phyloP scores from a whole-genome alignment of 2,888 invertebrate genomes.

The Torymus texanus region DNA sequence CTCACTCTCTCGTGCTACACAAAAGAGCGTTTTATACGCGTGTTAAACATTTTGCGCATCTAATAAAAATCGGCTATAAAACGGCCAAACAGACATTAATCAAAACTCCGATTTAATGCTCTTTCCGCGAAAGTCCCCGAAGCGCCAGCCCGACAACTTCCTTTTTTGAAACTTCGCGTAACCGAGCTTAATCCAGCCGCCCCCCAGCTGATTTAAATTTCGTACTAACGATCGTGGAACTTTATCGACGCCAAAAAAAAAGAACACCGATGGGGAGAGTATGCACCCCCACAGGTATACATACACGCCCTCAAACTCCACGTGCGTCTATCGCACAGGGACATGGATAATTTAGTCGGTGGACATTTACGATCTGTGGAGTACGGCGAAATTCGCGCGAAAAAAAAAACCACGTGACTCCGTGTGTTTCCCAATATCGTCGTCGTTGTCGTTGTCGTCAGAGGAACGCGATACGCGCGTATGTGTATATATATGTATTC shows the following conservation, averaged over 20 bases:
- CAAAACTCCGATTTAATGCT: no score
- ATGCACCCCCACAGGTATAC: not conserved
- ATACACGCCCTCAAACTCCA: not conserved
- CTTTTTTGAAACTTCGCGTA: no score
- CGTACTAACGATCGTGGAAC: slow-evolving; percentile 33
- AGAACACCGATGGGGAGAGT: not conserved
- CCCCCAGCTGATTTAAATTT: slow-evolving; percentile 9
- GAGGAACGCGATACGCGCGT: slow-evolving; percentile 17
- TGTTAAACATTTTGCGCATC: no score
- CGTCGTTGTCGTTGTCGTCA: slow-evolving; percentile 5
- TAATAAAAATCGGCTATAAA: no score
- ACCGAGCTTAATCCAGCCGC: no score
- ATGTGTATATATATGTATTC: no score
- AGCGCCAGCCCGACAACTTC: no score
- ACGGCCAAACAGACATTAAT: no score
- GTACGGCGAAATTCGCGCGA: slow-evolving; percentile 33
- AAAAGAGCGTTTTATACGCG: no score
- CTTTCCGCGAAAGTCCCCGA: no score
- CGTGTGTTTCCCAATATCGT: slow-evolving; percentile 40
- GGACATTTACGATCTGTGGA: slow-evolving; percentile 41
- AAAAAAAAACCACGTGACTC: slow-evolving; percentile 9
- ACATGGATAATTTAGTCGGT: slow-evolving; percentile 49
- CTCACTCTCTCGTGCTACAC: no score
- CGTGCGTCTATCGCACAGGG: slow-evolving; percentile 33
- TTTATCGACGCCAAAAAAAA: slow-evolving; percentile 32